Base-by-base conservation (phyloP, 2,888 invertebrate species). In the Drosophila formosana region DNA sequence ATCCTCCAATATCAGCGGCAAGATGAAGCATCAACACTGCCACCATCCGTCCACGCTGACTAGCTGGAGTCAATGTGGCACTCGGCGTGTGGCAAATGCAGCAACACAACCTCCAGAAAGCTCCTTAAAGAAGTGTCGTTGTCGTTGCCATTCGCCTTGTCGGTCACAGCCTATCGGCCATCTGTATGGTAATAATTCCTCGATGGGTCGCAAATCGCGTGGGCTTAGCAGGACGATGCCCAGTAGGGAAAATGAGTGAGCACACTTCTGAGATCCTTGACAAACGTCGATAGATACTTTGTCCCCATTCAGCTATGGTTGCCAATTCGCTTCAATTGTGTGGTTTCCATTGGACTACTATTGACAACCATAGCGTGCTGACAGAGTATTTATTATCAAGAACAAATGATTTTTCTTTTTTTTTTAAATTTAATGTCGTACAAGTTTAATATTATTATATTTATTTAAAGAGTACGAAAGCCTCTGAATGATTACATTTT, bases 391-490 rank as follows among this genome's bases (percentile, higher is more conserved):
- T 3, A 13, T 13, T 32, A 39, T 7, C 8, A 2, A 6, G 7
- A 18, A 3, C 8, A 64, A 49, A 51, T 18, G 18, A 18, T 18
- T 18, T 18, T 60, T 72, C 3, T 50, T 41, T 26, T 23, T 28
- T 60, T 75, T 61, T 55, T 4, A 66, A 80, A 71, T 75, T 71
- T 6, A 47, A 18, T 63, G 51, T 68, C 9, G 8, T 34, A n/a
- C 5, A 56, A 28, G 18, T n/a, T 65, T 45, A 47, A 45, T 52
- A 69, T 18, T 39, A 49, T 25, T n/a, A n/a, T 18, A 49, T 7
- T 8, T 25, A 43, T n/a, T 30, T 30, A 30, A 30, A 41, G 37
- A 8, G 7, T 5, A 13, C 4, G 18, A n/a, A 9, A 32, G n/a
- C n/a, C 5, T 45, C 30, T 30, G 3, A 28, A 9, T 6, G 4